These are phyloP conservation scores for Bos indicus DNA, from an alignment of 2,113 vertebrate genomes.

Conservation along the genomic window DNA sequence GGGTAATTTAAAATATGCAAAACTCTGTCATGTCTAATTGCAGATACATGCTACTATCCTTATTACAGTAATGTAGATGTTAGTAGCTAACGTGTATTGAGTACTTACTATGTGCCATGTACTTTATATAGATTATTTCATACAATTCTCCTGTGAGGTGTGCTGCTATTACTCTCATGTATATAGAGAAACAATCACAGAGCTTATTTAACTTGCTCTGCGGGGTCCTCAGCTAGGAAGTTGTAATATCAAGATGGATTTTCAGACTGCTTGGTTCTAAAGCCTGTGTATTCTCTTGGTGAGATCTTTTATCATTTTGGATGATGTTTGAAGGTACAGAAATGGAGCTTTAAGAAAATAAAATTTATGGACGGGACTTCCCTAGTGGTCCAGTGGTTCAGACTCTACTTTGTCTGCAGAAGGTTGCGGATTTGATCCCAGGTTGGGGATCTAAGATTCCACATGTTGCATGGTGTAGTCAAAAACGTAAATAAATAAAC, in stretches of 20 bases:
- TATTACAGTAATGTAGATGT: not conserved
- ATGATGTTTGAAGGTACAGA: not conserved
- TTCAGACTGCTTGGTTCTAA: not conserved
- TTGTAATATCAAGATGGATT: not conserved
- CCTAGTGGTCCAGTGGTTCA: not conserved
- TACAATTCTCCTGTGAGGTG: not conserved
- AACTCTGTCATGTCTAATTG: not conserved
- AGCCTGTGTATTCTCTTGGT: not conserved
- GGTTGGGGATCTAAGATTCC: not conserved
- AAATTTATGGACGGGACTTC: not conserved
- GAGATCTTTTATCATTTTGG: not conserved
- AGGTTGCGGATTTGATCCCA: not conserved
- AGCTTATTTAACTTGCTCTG: not conserved
- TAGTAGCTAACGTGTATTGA: not conserved
- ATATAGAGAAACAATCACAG: not conserved
- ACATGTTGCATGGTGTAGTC: not conserved
- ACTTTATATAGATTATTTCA: not conserved
- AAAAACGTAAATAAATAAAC: not conserved
- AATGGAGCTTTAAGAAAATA: not conserved
- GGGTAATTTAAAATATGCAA: not conserved
- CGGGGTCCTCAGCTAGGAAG: not conserved
- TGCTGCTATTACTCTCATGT: not conserved
- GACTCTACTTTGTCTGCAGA: not conserved
- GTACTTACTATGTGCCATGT: not conserved
- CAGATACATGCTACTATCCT: not conserved